These are phyloP conservation scores for Spheniscus humboldti DNA, from an alignment of 2,797 vertebrate genomes.

Conservation along the genomic window DNA sequence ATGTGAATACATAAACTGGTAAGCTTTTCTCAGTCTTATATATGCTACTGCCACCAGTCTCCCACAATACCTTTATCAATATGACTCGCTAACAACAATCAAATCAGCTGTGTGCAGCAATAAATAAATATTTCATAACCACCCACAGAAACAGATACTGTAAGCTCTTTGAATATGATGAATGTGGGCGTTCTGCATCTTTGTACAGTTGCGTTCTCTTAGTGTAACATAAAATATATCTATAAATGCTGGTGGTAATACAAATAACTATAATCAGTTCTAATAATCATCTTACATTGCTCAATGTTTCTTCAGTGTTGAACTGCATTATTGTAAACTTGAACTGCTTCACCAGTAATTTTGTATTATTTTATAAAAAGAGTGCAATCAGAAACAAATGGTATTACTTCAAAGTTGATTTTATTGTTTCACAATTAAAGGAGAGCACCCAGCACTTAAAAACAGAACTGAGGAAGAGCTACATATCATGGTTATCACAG, in stretches of 20 bases:
- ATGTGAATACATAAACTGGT: not conserved
- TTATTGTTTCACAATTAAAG: slow-evolving; percentile 11
- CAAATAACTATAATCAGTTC: not conserved
- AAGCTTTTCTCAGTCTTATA: not conserved
- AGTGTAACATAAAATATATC: not conserved
- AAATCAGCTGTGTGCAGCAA: not conserved
- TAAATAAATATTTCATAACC: not conserved
- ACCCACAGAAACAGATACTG: not conserved
- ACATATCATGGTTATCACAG: not conserved
- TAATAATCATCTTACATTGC: not conserved
- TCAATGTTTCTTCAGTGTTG: not conserved
- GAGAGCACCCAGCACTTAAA: not conserved
- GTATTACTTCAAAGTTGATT: not conserved
- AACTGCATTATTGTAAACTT: not conserved
- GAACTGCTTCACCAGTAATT: not conserved
- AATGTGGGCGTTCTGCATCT: not conserved
- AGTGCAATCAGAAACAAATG: not conserved
- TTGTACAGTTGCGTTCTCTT: not conserved
- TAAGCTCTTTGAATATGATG: not conserved
- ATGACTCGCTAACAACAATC: not conserved
- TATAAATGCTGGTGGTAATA: not conserved
- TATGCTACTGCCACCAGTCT: not conserved
- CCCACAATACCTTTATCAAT: not conserved
- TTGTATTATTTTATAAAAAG: not conserved
- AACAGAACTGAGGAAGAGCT: not conserved